These are phyloP conservation scores for Chloropsis hardwickii DNA, from an alignment of 2,113 vertebrate species.

Conservation along the genomic window DNA sequence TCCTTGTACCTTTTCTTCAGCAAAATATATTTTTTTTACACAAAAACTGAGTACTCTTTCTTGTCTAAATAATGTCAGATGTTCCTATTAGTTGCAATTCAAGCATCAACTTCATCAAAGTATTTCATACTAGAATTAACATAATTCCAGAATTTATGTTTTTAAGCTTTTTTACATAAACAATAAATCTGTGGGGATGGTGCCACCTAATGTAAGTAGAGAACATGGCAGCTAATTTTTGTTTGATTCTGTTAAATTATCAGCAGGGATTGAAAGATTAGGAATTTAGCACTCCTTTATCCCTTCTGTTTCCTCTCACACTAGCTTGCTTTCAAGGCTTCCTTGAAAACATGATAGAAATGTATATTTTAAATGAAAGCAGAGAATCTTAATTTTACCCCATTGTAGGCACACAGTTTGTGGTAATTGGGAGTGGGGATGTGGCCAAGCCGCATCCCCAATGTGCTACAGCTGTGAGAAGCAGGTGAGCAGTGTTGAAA, in stretches of 20 bases:
- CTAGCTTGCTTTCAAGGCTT: neutral
- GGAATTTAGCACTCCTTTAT: neutral
- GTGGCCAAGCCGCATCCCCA: no score
- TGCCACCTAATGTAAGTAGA: slow-evolving; percentile 70
- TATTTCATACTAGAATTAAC: neutral
- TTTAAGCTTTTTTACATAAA: neutral
- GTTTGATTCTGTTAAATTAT: neutral
- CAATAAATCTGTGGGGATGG: slow-evolving; percentile 32
- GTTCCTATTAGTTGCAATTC: neutral
- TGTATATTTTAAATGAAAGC: neutral
- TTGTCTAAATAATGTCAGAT: neutral
- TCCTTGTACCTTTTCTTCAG: neutral
- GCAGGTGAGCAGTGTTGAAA: no score
- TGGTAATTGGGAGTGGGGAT: no score
- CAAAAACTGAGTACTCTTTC: neutral
- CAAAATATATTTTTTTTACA: neutral
- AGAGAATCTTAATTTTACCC: neutral
- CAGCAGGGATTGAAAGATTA: neutral
- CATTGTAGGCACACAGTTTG: no score
- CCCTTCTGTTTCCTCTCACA: neutral
- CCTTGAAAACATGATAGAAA: neutral
- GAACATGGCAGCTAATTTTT: neutral
- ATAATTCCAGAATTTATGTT: neutral
- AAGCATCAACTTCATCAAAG: neutral
- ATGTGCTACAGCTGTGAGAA: no score